Percentiles rank a stretch among this genome's conserved stretches.
Evolutionary conservation across 2,797 vertebrate species (phyloP).

Genomic region (Pipistrellus kuhlii): DNA sequence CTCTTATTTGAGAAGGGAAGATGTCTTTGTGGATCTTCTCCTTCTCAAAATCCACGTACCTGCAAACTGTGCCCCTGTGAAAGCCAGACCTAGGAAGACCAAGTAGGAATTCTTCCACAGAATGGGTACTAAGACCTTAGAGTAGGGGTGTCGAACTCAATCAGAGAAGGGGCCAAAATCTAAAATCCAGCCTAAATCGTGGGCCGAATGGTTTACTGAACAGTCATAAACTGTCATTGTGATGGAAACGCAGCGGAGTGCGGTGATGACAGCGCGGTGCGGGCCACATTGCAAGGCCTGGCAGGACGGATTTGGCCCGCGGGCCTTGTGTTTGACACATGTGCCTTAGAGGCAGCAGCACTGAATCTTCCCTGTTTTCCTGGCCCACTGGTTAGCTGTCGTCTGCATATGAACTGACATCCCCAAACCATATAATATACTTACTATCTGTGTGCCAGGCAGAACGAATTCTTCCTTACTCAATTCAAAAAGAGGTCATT

Average conservation of each 20-base stretch:
- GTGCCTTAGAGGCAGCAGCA: not conserved
- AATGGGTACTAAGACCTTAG: not conserved
- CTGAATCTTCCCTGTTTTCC: not conserved
- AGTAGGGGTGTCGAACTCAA: no score
- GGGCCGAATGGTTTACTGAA: no score
- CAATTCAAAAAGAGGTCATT: conserved; percentile 29
- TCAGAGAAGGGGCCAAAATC: no score
- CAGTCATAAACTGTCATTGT: no score
- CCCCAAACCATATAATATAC: not conserved
- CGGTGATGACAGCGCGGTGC: no score
- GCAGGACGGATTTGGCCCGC: no score
- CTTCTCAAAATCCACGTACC: not conserved
- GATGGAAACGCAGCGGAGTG: no score
- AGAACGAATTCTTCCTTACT: not conserved
- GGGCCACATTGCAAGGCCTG: no score
- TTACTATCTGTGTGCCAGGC: not conserved
- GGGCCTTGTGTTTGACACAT: no score
- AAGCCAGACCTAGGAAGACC: not conserved
- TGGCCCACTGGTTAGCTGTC: not conserved
- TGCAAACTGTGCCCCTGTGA: not conserved
- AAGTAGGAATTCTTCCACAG: not conserved
- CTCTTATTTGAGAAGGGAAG: conserved; percentile 4
- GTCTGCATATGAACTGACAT: not conserved
- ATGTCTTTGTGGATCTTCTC: not conserved
- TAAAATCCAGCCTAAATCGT: no score